These are phyloP conservation scores for Spea multiplicata DNA, from an alignment of 2,113 vertebrate genomes.

Conservation along the genomic window DNA sequence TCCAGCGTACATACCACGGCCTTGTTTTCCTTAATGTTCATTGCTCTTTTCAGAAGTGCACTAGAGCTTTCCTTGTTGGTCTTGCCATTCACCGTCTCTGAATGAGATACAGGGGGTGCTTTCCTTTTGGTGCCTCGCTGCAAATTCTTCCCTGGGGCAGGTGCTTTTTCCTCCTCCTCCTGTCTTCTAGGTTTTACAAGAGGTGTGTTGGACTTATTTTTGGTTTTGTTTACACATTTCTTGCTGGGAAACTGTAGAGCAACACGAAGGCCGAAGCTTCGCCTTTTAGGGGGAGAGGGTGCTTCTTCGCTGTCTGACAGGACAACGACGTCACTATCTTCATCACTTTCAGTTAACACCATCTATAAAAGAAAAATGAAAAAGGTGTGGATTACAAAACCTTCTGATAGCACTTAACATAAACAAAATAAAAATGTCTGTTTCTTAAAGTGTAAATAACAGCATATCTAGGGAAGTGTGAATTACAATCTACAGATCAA, in stretches of 20 bases:
- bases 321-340: conserved; percentile 58
- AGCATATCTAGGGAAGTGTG: too few species aligned
- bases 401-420: too few species aligned
- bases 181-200: conserved; percentile 51
- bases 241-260: conserved; percentile 86
- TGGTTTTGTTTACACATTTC: conserved; percentile 60
- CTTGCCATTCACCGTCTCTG: conserved; percentile 64
- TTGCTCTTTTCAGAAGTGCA: conserved; percentile 75
- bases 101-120: conserved; percentile 60
- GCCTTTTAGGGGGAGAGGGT: conserved; percentile 60
- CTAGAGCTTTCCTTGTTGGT: conserved; percentile 63
- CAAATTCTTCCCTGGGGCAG: conserved; percentile 54
- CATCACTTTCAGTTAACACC: conserved; percentile 53
- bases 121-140: conserved; percentile 38
- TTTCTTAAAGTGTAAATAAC: too few species aligned
- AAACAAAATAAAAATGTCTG: too few species aligned
- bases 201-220: conserved; percentile 49
- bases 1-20: conserved; percentile 78
- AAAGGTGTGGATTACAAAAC: too few species aligned
- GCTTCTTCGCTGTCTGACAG: conserved; percentile 57
- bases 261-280: conserved; percentile 77
- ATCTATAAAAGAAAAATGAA: not conserved
- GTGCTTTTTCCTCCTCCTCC: conserved; percentile 46
- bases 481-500: too few species aligned
- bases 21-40: conserved; percentile 97